These are phyloP conservation scores for Agonopterix alstromeriana DNA, from an alignment of 2,888 invertebrate genomes.

Conservation along the genomic window DNA sequence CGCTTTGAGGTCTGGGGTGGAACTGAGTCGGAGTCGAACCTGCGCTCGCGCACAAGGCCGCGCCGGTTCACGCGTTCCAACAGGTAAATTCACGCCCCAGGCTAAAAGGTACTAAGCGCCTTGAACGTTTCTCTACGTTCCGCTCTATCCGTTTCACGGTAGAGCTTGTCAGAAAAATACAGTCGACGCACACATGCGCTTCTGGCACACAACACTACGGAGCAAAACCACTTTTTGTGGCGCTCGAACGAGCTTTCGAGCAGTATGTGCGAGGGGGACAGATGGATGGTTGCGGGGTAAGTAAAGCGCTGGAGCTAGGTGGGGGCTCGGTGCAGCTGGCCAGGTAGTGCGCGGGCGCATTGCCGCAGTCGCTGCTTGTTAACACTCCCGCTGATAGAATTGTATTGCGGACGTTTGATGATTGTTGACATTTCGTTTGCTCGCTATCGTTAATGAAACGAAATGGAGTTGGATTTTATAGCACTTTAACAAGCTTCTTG, in stretches of 20 bases:
- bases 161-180: conserved; percentile 70
- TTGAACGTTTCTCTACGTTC: conserved; percentile 38
- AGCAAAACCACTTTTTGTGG: conserved; percentile 72
- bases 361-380: conserved; percentile 68
- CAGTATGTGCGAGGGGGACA: conserved; percentile 53
- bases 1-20: conserved; percentile 69
- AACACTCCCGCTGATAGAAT: conserved; percentile 62
- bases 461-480: conserved; percentile 11
- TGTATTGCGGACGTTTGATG: conserved; percentile 51
- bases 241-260: conserved; percentile 53
- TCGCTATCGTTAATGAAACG: conserved; percentile 31
- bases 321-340: conserved; percentile 40
- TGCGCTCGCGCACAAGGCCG: conserved; percentile 79
- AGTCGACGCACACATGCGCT: conserved; percentile 52
- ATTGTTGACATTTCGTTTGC: conserved; percentile 43
- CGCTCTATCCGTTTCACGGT: conserved; percentile 41
- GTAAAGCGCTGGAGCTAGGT: conserved; percentile 39
- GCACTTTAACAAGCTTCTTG: conserved; percentile 14
- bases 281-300: conserved; percentile 58
- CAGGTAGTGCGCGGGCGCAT: conserved; percentile 67
- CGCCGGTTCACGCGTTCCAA: conserved; percentile 78
- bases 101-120: conserved; percentile 55
- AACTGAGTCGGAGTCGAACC: conserved; percentile 68
- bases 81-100: conserved; percentile 65
- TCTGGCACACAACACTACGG: conserved; percentile 42